These are phyloP conservation scores for Terrapene triunguis DNA, from an alignment of 2,113 vertebrate species.

Conservation along the genomic window DNA sequence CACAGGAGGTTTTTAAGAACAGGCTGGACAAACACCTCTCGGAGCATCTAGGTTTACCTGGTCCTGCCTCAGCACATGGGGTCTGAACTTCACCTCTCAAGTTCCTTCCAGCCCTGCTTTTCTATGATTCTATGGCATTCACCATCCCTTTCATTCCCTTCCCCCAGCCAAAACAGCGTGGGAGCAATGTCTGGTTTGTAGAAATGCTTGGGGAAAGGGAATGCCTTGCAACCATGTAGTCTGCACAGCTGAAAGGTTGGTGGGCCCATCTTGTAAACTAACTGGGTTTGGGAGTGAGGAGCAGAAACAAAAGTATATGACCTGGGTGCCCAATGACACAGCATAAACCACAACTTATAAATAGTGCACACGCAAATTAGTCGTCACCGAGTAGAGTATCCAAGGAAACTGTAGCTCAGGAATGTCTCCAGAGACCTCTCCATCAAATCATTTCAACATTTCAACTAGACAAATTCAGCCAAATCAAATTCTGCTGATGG, in stretches of 20 bases:
- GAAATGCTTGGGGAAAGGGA: neutral
- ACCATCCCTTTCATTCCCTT: neutral
- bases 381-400: accelerated
- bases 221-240: neutral
- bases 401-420: neutral
- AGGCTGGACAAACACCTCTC: neutral
- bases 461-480: accelerated
- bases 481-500: neutral
- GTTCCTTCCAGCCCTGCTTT: neutral
- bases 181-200: neutral
- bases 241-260: neutral
- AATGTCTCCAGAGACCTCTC: accelerated
- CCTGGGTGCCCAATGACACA: neutral
- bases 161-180: neutral
- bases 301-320: neutral
- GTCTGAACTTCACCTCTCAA: neutral
- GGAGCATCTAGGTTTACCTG: neutral
- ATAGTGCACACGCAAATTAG: neutral
- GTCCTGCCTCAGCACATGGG: neutral
- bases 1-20: neutral
- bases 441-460: neutral
- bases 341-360: neutral
- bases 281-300: neutral
- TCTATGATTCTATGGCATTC: neutral
- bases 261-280: neutral